Evolutionary conservation across 1,140 invertebrate genomes (phyloP), one percentile per base, ranked within the genome.

Genomic region (Bombyx mori): DNA sequence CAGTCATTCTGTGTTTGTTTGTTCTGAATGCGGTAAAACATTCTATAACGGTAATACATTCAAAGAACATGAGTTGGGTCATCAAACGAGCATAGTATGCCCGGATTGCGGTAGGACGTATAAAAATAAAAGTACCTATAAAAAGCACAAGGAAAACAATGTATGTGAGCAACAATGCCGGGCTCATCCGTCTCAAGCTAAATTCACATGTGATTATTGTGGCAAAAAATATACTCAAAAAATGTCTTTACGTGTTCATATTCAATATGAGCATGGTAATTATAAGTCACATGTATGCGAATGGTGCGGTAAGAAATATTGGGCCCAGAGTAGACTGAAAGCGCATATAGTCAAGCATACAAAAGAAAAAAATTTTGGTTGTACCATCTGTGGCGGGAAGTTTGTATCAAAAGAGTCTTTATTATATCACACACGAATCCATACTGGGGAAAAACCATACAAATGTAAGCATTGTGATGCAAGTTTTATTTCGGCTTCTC

Each of bases 381-480:
- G 88, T 57, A 60, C 69, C 6, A 70, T 76, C 2, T 89, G 88
- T 63, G 72, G 71, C 50, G 69, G 77, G 22, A 78, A 74, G 53
- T 89, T 88, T 75, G 81, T 83, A 8, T 75, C 79, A 3, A 82
- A 80, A 60, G 77, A 79, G 47, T 80, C 85, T 48, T 68, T 88
- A 42, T 65, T 85, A 8, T 84, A 82, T 59, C 88, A 89, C 62
- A 81, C 86, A 47, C 63, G 82, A 10, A 81, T 69, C 6, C 88
- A 89, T 57, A 88, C 86, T 22, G 85, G 88, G 7, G 89, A 89
- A 63, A 81, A 79, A 51, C 88, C 88, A 3, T 90, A 88, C 61
- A 70, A 68, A 54, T 86, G 82, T 62, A 57, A 72, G 12, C 60
- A 73, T 55, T 86, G 82, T 63, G 71, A 82, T 26, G 58, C 56